Evolutionary conservation across 2,888 invertebrate species (phyloP).

Genomic region (Glyphotaelius pellucidus): DNA sequence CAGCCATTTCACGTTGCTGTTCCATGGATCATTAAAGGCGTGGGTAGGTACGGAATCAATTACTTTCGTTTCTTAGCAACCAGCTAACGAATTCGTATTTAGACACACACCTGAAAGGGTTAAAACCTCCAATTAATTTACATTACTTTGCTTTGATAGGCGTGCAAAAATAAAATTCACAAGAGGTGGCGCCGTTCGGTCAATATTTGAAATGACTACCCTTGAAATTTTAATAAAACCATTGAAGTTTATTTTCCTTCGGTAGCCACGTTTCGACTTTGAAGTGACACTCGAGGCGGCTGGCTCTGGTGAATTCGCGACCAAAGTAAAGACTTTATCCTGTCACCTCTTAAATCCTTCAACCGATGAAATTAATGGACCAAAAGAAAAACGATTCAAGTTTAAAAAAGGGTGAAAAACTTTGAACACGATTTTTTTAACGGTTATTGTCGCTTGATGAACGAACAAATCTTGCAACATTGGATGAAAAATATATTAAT

Average conservation of each 20-base stretch:
- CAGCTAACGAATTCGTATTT: background rate
- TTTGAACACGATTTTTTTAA: background rate
- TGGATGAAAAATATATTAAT: no score
- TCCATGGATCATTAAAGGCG: background rate
- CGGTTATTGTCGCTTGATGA: background rate
- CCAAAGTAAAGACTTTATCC: background rate
- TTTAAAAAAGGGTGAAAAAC: background rate
- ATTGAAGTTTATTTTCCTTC: background rate
- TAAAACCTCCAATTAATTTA: background rate
- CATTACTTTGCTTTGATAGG: background rate
- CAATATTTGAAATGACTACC: background rate
- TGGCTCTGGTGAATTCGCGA: background rate
- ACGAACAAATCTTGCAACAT: background rate
- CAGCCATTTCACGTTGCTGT: background rate
- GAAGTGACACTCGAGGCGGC: background rate
- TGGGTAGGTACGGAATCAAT: background rate
- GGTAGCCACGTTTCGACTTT: background rate
- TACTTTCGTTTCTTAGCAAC: background rate
- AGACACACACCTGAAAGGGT: background rate
- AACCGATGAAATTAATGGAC: background rate
- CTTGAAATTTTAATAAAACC: conserved; percentile 21
- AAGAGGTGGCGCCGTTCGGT: background rate
- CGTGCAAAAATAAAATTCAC: background rate
- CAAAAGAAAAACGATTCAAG: background rate
- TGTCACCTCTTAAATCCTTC: conserved; percentile 29